Base-by-base conservation (phyloP, 2,113 vertebrate species). In the Reinhardtius hippoglossoides region DNA sequence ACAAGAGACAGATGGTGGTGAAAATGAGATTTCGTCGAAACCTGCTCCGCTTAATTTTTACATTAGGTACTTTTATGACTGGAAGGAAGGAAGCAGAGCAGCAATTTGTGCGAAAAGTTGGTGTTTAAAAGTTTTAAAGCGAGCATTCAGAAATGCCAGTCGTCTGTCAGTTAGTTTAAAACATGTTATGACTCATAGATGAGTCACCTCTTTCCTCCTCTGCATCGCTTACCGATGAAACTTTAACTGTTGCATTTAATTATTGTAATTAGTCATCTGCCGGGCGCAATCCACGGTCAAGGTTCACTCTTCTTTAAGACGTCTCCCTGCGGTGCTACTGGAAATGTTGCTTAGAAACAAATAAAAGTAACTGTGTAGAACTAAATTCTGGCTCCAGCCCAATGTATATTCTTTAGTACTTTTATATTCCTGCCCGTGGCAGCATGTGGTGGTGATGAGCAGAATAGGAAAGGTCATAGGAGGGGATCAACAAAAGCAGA, bases 401-500 rank as follows among this genome's bases (percentile, higher is more conserved):
- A 16, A 60, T 15, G 26, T 58, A 54, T 21, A 40, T 59, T 52
- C 40, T 80, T 82, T 18, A 76, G 24, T 65, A 57, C 79, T 78
- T 86, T 42, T 26, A 64, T 21, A 42, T 55, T 18, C 31, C 27
- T 71, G 58, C 26, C 26, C 60, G 40, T 63, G 77, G 64, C 68
- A 46, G 48, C 70, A 62, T 68, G 42, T 35, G 44, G 16, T 63
- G 40, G 54, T 60, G 2, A 48, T 75, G 78, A 37, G 56, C 16
- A 80, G 61, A 70, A 75, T 0, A 67, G 21, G 56, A 82, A 52
- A 70, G 70, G 54, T 84, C 76, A n/a, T n/a, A n/a, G 71, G 8
- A 55, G 27, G 67, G 46, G 68, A 79, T 77, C 68, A 77, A 82
- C 48, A 67, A 48, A 21, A 57, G 73, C 61, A 58, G 40, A 68